Base-by-base conservation (phyloP, 2,797 vertebrate genomes). In the Gallirallus australis region DNA sequence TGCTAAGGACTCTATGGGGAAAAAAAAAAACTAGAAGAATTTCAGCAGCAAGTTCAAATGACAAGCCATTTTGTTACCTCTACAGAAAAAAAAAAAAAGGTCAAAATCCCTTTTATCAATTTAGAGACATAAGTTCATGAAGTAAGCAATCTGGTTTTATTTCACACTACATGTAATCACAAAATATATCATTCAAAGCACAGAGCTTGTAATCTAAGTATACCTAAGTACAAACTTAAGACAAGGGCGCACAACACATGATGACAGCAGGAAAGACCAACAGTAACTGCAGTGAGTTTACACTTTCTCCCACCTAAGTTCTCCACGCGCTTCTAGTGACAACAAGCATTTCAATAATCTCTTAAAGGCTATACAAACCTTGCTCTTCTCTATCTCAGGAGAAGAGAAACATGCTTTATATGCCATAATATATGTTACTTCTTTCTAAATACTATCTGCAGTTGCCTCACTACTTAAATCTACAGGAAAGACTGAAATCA, bases 161-260 rank as follows among this genome's bases (percentile, higher is more conserved):
- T 77, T 91, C 77, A 92, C 5, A 19, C 35, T 64, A 70, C 20
- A 20, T 13, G 12, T 48, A 76, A 82, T 16, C 31, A 69, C 12
- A 64, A 82, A 73, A 11, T 31, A 20, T 42, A 47, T 47, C 21
- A 23, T 89, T 66, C 27, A 21, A 93, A 73, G 48, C 15, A 82
- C 1, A 70, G 19, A 78, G 21, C 9, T 87, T 80, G 45, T 24
- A 78, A n/a, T 66, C 33, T 56, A 89, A 64, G 40, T 9, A 59
- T 35, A 52, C 14, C 27, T 47, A 80, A 68, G 20, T 27, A 86
- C 31, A 78, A 81, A 53, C 2, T 65, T 65, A 90, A 52, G 12
- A 35, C n/a, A 84, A 85, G 28, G 4, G 7, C 1, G 0, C 20
- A 33, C 13, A 9, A 65, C 0, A 2, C 1, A 3, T 45, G 30